Evolutionary conservation across 1,140 invertebrate genomes (phyloP).

Genomic region (Bombus picipes): DNA sequence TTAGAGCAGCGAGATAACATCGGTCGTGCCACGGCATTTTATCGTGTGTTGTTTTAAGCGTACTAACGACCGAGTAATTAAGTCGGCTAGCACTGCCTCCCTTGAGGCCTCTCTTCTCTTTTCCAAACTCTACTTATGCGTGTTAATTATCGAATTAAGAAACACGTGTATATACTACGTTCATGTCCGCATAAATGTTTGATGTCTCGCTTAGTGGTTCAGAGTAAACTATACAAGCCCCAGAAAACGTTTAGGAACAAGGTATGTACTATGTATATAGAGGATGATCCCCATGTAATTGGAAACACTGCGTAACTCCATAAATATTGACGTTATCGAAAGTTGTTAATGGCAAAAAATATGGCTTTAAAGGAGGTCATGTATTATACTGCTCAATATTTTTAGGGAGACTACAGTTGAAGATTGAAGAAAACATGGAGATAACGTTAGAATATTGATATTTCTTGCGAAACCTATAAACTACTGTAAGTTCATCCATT

Average conservation of each 20-base stretch:
- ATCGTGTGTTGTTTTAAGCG: background rate
- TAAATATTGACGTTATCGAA: conserved; percentile 44
- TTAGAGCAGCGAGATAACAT: background rate
- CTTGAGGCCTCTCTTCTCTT: background rate
- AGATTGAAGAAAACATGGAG: background rate
- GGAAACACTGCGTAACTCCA: background rate
- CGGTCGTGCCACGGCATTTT: background rate
- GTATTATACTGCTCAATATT: background rate
- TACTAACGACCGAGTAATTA: conserved; percentile 14
- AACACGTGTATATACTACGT: conserved; percentile 5
- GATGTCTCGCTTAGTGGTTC: background rate
- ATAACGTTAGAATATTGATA: background rate
- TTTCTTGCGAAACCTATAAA: background rate
- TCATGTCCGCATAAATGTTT: background rate
- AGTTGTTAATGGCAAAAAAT: background rate
- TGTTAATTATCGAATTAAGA: conserved; percentile 43
- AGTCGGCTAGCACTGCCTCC: background rate
- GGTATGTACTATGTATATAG: background rate
- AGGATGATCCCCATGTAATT: background rate
- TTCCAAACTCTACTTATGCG: background rate
- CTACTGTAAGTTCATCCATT: background rate
- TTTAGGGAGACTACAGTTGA: background rate
- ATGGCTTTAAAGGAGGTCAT: background rate
- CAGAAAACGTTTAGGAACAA: background rate
- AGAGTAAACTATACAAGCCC: no score